phyloP scores from a whole-genome alignment of 2,113 vertebrate genomes.

The Toxostoma redivivum region DNA sequence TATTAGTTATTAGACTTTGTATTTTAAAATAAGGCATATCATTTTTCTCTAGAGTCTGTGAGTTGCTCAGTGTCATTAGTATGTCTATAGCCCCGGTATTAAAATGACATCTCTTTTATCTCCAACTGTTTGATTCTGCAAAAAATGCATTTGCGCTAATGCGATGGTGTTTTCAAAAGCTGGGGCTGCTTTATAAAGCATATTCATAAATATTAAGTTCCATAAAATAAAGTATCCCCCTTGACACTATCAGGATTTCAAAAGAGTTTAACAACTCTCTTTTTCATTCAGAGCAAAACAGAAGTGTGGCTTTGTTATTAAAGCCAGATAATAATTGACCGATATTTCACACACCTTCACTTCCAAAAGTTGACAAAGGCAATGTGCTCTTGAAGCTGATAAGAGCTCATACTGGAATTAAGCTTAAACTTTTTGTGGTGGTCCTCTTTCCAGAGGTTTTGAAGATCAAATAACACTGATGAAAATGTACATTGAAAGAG shows the following conservation, averaged over 20 bases:
- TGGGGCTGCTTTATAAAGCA: neutral
- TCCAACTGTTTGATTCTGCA: neutral
- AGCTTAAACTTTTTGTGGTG: neutral
- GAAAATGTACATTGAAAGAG: neutral
- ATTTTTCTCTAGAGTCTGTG: neutral
- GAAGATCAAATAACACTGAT: neutral
- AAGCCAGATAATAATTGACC: constrained; percentile 3
- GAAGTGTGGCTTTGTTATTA: neutral
- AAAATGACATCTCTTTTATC: neutral
- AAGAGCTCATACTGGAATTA: neutral
- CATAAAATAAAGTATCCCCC: neutral
- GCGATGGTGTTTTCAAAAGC: neutral
- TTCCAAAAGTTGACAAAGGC: neutral
- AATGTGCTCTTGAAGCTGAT: neutral
- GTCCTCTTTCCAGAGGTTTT: neutral
- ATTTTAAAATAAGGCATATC: neutral
- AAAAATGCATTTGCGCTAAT: neutral
- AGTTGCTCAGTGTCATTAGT: neutral
- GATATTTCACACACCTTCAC: constrained; percentile 1
- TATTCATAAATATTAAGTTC: neutral
- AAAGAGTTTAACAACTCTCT: neutral
- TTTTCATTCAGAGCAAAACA: neutral
- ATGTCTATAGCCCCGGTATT: neutral
- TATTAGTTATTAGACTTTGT: neutral
- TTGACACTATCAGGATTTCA: neutral